Evolutionary conservation across 92 coral and sea anemone genomes (phyloP), one percentile per base, ranked within the genome.

Genomic region (Paramuricea clavata): DNA sequence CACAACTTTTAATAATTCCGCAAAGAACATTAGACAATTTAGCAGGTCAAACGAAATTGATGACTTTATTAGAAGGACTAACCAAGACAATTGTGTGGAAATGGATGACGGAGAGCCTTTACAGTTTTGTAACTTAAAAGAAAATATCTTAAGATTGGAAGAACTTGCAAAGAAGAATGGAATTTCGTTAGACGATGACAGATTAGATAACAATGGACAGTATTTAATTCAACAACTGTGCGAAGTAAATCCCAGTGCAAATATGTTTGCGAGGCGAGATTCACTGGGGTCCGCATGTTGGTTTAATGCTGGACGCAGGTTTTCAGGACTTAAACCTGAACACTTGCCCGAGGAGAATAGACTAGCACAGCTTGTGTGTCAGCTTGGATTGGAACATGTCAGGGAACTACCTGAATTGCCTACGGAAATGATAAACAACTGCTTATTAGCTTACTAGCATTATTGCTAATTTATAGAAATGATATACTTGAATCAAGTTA

Each of bases 321-420:
- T 65, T 65, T 65, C 72, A 2, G 72, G 72, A 26, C 72, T 65
- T 0, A 65, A 65, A 33, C 72, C 72, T 28, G 72, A 65, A 65
- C 72, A 65, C 28, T 11, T 65, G 5, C 72, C 39, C 1, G 72
- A 65, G 39, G 72, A 65, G 22, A 30, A 16, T 11, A 16, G 5
- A 19, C 41, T 65, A 19, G n/a, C 39, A 30, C 72, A 65, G 28
- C 72, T 65, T 30, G 39, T 65, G 6, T 31, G 12, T 31, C 72
- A 65, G 41, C 28, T 65, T 27, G 72, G 72, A 9, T 28, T 65
- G 6, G 39, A 65, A 27, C 72, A 65, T 16, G 36, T 65, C 6
- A 28, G 72, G 12, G 72, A 65, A 5, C 39, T 65, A 6, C 72
- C 72, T 11, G 72, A 11, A 12, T 16, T 65, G 72, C 72, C 72